Percentiles rank a stretch among this genome's conserved stretches.
These are phyloP conservation scores for Tipula confusa DNA, from an alignment of 2,888 invertebrate genomes.

Conservation along the genomic window DNA sequence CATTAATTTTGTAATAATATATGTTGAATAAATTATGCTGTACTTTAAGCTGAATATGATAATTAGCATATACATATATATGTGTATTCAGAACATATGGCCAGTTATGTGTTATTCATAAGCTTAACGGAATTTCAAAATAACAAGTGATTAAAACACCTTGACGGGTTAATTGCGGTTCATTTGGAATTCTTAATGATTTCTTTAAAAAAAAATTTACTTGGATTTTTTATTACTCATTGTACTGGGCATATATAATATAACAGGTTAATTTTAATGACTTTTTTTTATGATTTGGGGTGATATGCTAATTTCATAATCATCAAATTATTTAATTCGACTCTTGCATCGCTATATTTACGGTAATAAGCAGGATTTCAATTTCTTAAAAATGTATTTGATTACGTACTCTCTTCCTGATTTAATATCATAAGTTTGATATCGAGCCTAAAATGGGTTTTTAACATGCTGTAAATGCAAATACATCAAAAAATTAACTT, in stretches of 20 bases:
- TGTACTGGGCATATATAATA: neutral
- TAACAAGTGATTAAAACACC: conserved; percentile 9
- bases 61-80: neutral
- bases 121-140: neutral
- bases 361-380: too few relatives aligned
- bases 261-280: neutral
- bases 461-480: too few relatives aligned
- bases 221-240: neutral
- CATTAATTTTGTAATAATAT: too few relatives aligned
- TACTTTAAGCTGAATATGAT: neutral
- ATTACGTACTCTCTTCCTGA: too few relatives aligned
- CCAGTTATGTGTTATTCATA: neutral
- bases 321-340: too few relatives aligned
- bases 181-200: neutral
- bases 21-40: neutral
- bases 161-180: conserved; percentile 12
- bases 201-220: neutral
- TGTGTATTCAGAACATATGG: neutral
- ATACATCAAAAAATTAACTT: too few relatives aligned
- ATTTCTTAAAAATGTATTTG: too few relatives aligned
- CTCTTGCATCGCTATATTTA: too few relatives aligned
- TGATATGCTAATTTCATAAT: neutral
- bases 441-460: too few relatives aligned
- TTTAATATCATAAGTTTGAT: too few relatives aligned
- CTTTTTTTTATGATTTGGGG: neutral